phyloP scores from a whole-genome alignment of 2,113 vertebrate species.

The Sporophila hypoxantha region DNA sequence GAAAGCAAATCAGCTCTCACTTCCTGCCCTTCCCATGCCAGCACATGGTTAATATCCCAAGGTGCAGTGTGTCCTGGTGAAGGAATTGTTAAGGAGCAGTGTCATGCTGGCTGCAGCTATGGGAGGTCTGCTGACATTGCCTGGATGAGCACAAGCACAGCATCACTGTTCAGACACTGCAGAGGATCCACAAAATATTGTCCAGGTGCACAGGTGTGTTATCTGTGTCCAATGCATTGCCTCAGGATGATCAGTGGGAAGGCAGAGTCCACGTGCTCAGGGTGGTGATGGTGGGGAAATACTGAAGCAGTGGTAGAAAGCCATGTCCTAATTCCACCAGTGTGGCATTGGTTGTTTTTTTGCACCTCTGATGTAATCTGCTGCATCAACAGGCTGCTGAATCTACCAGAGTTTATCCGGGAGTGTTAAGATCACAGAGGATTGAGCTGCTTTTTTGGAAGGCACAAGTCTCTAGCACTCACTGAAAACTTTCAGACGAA shows the following conservation, averaged over 20 bases:
- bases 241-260: neutral
- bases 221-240: neutral
- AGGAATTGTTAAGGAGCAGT: neutral
- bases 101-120: neutral
- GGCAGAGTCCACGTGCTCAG: neutral
- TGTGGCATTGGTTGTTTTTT: neutral
- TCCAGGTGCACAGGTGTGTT: fast-evolving
- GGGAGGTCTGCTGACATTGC: fast-evolving
- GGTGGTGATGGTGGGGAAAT: neutral
- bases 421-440: neutral
- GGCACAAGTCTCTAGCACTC: neutral
- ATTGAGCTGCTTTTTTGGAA: neutral
- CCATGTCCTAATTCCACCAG: neutral
- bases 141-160: fast-evolving
- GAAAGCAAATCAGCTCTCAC: neutral
- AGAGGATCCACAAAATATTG: neutral
- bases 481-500: neutral
- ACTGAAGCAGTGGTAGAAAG: neutral
- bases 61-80: neutral
- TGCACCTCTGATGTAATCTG: neutral
- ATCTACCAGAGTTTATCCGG: neutral
- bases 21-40: neutral
- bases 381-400: neutral
- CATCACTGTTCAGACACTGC: neutral
- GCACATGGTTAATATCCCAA: neutral